Base-by-base conservation (phyloP, 2,113 vertebrate genomes). In the Pandion haliaetus region DNA sequence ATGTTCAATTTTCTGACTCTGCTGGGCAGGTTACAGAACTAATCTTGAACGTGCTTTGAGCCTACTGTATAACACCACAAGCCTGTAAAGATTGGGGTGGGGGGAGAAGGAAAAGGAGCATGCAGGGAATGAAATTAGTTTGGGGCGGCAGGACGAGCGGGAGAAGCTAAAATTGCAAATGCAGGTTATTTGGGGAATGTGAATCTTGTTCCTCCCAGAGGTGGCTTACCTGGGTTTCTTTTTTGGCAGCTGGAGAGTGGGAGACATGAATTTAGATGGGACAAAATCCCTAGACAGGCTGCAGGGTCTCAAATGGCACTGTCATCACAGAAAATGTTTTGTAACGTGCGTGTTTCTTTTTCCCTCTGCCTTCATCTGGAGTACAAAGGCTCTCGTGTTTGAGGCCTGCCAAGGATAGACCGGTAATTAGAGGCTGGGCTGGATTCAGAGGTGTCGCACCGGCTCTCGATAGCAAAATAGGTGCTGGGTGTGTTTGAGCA, bases 1-100 rank as follows among this genome's bases (percentile, higher is more conserved):
- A 18, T 32, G 2, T 93, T 94, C 80, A 91, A 91, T 96, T 95
- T 95, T 94, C 80, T 86, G 82, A 28, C 94, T 95, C 31, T 29
- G 83, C 70, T 3, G 36, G 86, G 82, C 93, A 86, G 95, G 96
- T 97, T 95, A 93, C 82, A 83, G 78, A 95, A 73, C 92, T 96
- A 73, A 97, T 95, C 96, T 94, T 23, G 62, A 52, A 45, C 1
- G 11, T 82, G 79, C 86, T 93, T 97, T 91, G 87, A 95, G 91
- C 54, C 7, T 40, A 3, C 88, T 83, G 42, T n/a, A 9, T 59
- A 88, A 82, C 69, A 66, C 82, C 67, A 67, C 1, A 2, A 84
- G 45, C 78, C 77, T 69, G 66, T 52, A 58, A 72, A 78, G 90
- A 38, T 14, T 21, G 79, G 78, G 74, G 52, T 36, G 32, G 29